Evolutionary conservation across 2,888 invertebrate genomes (phyloP), one percentile per base, ranked within the genome.

Genomic region (Acanthacorydalis orientalis): DNA sequence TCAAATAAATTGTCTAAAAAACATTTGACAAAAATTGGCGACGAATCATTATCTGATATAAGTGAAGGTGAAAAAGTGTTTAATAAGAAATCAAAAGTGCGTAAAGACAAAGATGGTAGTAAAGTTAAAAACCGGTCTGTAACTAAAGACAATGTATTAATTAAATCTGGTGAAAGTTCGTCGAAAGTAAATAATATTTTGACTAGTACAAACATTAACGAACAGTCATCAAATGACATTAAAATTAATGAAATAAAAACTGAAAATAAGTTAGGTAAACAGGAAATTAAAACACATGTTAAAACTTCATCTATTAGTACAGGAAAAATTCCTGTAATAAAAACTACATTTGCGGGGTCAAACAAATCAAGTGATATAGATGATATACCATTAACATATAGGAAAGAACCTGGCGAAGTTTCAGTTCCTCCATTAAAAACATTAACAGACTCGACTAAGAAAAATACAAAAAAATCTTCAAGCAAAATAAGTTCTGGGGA

Each of bases 1-100:
- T 84, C 80, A 58, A 79, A 81, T 60, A 81, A 82, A 44, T 82
- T 83, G 56, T 68, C 70, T 50, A 68, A 67, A 50, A 81, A 81
- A 55, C 74, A 77, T 50, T 70, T 78, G 56, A 76, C 74, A 57
- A 76, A 75, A 57, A 64, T 69, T 10, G 56, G 56, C 31, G 63
- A 62, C 51, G 65, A 65, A 16, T 2, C 16, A 7, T 11, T 23
- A 14, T 9, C 35, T 4, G 31, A n/a, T 11, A 12, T 12, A 4
- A 32, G 14, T 40, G 43, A 35, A 10, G 31, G 15, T 12, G 47
- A 47, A 15, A 58, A 60, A 51, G 53, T 60, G 7, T 59, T 59
- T 47, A 59, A 55, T 9, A 50, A 53, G 41, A 62, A 60, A 47
- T 53, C 57, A 39, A 63, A 64, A 52, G 52, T 55, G 37, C 53